phyloP scores from a whole-genome alignment of 1,140 invertebrate species.

The Drosophila parabipectinata region DNA sequence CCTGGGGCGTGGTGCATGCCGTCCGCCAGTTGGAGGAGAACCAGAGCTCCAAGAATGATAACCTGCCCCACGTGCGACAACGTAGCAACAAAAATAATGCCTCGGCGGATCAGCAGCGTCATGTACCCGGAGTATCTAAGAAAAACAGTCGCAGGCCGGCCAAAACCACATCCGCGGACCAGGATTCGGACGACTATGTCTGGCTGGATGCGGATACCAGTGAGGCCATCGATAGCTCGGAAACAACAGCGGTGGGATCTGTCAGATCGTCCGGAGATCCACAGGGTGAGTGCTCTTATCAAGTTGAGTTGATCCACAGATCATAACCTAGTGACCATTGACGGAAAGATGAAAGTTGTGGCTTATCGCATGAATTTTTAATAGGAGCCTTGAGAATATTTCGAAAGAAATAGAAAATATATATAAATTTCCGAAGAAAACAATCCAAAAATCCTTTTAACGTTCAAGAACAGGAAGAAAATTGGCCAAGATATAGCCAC shows the following conservation, averaged over 20 bases:
- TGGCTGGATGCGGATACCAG: constrained; percentile 58
- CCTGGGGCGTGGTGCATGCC: constrained; percentile 24
- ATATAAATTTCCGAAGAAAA: too few species aligned
- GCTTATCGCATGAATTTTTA: constrained; percentile 25
- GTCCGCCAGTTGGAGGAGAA: constrained; percentile 49
- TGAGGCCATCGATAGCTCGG: constrained; percentile 28
- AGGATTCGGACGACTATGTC: constrained; percentile 56
- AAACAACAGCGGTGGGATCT: constrained; percentile 24
- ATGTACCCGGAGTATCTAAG: not conserved
- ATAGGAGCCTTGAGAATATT: too few species aligned
- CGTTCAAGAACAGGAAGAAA: too few species aligned
- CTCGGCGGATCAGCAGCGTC: constrained; percentile 33
- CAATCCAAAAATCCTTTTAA: too few species aligned
- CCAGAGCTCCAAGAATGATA: constrained; percentile 44
- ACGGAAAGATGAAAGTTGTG: constrained; percentile 34
- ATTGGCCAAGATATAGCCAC: too few species aligned
- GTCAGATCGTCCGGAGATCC: constrained; percentile 32
- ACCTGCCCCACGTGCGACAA: constrained; percentile 23
- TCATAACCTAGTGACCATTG: constrained; percentile 28
- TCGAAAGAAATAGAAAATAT: too few species aligned
- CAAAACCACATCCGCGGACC: constrained; percentile 6
- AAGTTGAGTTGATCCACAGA: not conserved
- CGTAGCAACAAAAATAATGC: constrained; percentile 46
- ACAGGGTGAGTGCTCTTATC: constrained; percentile 62
- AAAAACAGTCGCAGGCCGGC: constrained; percentile 12